phyloP scores from a whole-genome alignment of 2,888 invertebrate species.

The Oscheius onirici region DNA sequence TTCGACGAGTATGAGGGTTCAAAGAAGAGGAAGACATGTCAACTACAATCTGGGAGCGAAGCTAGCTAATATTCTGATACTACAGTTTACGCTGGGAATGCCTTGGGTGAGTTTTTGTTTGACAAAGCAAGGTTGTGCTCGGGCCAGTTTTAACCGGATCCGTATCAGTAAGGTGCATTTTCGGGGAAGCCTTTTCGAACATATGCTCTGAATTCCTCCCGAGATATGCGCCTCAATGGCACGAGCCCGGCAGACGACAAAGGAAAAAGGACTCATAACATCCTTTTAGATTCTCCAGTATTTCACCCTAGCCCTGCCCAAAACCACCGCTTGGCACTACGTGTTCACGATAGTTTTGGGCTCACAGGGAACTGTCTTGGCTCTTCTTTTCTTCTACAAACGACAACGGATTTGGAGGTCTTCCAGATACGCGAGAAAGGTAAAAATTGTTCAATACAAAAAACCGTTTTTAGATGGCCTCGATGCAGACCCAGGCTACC shows the following conservation, averaged over 20 bases:
- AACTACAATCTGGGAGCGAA: constrained; percentile 37
- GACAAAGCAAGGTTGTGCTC: not conserved
- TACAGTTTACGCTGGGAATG: constrained; percentile 59
- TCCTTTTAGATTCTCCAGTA: constrained; percentile 55
- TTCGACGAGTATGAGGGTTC: constrained; percentile 14
- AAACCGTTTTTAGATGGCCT: constrained; percentile 20
- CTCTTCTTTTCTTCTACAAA: constrained; percentile 50
- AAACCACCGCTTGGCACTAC: constrained; percentile 59
- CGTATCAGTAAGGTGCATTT: no score
- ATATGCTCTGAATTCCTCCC: no score
- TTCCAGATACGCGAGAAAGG: constrained; percentile 19
- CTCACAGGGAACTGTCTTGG: constrained; percentile 54
- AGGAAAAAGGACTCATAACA: no score
- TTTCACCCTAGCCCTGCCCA: constrained; percentile 55
- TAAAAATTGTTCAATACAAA: no score
- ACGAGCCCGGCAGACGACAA: no score
- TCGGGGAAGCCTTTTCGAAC: no score
- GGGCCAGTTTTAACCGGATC: not conserved
- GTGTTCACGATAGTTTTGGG: constrained; percentile 60
- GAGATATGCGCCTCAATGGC: no score
- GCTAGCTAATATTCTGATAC: constrained; percentile 49
- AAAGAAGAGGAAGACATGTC: constrained; percentile 23
- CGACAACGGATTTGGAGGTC: constrained; percentile 13
- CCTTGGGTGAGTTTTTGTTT: constrained; percentile 47
- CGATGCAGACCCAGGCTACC: constrained; percentile 7